phyloP scores from a whole-genome alignment of 2,113 vertebrate genomes.

The Empidonax alnorum region DNA sequence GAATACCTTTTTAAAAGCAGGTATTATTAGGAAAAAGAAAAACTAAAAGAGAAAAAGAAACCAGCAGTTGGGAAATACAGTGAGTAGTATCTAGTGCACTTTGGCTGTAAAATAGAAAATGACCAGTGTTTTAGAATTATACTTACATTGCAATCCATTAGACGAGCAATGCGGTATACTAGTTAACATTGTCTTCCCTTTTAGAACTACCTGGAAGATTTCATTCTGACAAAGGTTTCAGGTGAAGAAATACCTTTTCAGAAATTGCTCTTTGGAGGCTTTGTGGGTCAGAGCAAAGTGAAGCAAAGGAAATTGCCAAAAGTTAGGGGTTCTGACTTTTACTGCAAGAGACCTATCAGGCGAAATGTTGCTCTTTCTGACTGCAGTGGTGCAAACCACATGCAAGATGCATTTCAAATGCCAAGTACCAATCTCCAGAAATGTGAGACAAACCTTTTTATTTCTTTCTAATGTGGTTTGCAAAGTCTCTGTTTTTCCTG shows the following conservation, averaged over 20 bases:
- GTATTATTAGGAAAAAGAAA: not conserved
- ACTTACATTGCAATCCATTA: not conserved
- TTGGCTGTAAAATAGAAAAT: not conserved
- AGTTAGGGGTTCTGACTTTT: not conserved
- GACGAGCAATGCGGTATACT: not conserved
- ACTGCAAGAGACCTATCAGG: not conserved
- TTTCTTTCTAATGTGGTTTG: not conserved
- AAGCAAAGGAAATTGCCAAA: not conserved
- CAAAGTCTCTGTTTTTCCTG: not conserved
- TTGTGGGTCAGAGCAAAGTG: not conserved
- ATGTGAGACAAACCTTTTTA: not conserved
- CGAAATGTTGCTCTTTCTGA: not conserved
- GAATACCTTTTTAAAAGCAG: not conserved
- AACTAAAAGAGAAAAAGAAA: not conserved
- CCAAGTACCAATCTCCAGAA: not conserved
- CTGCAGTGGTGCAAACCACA: not conserved
- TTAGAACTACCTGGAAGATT: not conserved
- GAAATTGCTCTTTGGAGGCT: not conserved
- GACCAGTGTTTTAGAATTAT: not conserved
- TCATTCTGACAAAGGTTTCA: not conserved
- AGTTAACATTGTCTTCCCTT: not conserved
- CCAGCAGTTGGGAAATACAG: not conserved
- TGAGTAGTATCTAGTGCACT: not conserved
- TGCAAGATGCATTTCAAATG: not conserved
- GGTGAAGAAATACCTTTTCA: not conserved